These are phyloP conservation scores for Origma solitaria DNA, from an alignment of 2,113 vertebrate species.

Conservation along the genomic window DNA sequence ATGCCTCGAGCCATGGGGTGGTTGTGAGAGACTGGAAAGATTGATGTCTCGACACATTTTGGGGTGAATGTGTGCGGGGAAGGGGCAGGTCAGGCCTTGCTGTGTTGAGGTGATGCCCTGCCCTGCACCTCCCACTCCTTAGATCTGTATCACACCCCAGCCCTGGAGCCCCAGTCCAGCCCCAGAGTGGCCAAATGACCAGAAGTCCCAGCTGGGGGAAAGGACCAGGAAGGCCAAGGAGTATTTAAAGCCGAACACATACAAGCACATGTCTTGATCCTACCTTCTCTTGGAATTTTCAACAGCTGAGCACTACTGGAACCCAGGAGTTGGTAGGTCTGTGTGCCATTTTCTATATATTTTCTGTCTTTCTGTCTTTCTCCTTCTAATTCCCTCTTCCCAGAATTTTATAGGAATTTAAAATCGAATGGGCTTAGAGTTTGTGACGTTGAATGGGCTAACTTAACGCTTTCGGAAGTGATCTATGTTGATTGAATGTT, in stretches of 20 bases:
- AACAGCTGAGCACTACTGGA: background rate
- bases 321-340: background rate
- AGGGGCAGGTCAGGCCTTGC: background rate
- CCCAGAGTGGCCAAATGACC: background rate
- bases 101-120: background rate
- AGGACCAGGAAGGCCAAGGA: background rate
- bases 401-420: background rate
- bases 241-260: background rate
- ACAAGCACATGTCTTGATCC: accelerated
- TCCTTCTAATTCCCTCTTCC: background rate
- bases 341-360: background rate
- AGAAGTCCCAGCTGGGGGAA: background rate
- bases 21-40: background rate
- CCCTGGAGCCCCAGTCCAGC: background rate
- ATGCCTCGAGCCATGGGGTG: accelerated
- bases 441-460: background rate
- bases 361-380: background rate
- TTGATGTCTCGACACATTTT: background rate
- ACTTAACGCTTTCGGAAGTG: background rate
- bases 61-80: background rate
- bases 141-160: background rate
- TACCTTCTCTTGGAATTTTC: background rate
- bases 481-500: background rate
- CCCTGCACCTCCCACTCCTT: accelerated
- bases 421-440: accelerated